phyloP scores from a whole-genome alignment of 2,113 vertebrate species.

The Terrapene triunguis region DNA sequence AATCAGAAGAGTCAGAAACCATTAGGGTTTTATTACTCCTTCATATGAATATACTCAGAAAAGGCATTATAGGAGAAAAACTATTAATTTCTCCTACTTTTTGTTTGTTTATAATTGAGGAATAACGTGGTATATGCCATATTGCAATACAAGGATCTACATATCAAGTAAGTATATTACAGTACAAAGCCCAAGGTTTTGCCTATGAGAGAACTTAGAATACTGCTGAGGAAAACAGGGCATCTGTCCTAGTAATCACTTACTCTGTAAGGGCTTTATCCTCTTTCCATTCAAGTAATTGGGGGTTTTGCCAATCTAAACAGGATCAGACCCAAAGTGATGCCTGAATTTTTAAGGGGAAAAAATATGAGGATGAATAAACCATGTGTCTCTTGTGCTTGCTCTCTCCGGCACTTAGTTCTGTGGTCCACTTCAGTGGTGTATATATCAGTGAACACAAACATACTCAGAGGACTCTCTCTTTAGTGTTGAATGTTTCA shows the following conservation, averaged over 20 bases:
- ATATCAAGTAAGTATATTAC: not conserved
- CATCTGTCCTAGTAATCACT: constrained; percentile 35
- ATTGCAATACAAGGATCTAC: not conserved
- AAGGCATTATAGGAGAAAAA: not conserved
- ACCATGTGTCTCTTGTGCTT: not conserved
- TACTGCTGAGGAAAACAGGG: not conserved
- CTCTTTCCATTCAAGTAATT: not conserved
- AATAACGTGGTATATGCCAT: constrained; percentile 16
- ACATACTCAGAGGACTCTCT: not conserved
- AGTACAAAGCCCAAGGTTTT: constrained; percentile 59
- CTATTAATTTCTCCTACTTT: not conserved
- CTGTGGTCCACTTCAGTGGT: not conserved
- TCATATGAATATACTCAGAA: not conserved
- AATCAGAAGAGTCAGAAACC: constrained; percentile 33
- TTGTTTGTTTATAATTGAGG: constrained; percentile 19
- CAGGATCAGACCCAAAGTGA: constrained; percentile 18
- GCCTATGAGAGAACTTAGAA: constrained; percentile 52
- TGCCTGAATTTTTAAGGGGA: not conserved
- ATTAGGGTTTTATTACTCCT: constrained; percentile 5
- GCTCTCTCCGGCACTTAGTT: constrained; percentile 19
- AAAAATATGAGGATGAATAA: not conserved
- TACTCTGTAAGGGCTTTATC: constrained; percentile 15
- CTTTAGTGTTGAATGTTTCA: not conserved
- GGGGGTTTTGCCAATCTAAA: not conserved
- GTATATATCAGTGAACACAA: not conserved